phyloP scores from a whole-genome alignment of 2,888 invertebrate species.

The Pterostichus niger region DNA sequence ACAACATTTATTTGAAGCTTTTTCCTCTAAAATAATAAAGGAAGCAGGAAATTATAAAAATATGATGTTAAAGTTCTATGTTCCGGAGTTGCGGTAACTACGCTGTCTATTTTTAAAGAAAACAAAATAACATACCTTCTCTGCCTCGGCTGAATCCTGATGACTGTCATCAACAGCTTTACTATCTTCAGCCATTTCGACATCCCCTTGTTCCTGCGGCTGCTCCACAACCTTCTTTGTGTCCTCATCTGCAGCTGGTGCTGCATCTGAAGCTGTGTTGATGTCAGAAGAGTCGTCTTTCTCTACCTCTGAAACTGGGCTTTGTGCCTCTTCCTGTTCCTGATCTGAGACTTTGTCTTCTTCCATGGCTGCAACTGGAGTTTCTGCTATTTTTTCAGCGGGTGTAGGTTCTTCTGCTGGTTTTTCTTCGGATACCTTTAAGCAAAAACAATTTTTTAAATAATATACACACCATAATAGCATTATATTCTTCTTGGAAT shows the following conservation, averaged over 20 bases:
- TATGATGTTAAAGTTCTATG: too few relatives aligned
- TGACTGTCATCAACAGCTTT: conserved; percentile 72
- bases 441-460: not conserved
- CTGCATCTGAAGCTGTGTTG: conserved; percentile 58
- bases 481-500: too few relatives aligned
- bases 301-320: conserved; percentile 65
- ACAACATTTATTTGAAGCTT: too few relatives aligned
- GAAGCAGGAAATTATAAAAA: too few relatives aligned
- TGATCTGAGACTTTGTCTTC: conserved; percentile 69
- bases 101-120: not conserved
- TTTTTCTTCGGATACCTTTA: not conserved
- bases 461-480: too few relatives aligned
- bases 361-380: conserved; percentile 68
- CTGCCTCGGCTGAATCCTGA: conserved; percentile 75
- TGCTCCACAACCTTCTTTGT: conserved; percentile 70
- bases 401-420: not conserved
- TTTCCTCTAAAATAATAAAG: too few relatives aligned
- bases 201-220: conserved; percentile 71
- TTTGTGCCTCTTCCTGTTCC: conserved; percentile 53
- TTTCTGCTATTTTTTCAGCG: conserved; percentile 67
- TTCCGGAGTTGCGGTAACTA: too few relatives aligned
- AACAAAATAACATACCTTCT: conserved; percentile 69
- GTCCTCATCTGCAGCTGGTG: conserved; percentile 63
- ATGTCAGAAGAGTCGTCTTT: conserved; percentile 67
- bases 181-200: conserved; percentile 66